Percentiles rank a stretch among this genome's conserved stretches.
phyloP scores from a whole-genome alignment of 2,888 invertebrate species.

The Plemyria rubiginata region DNA sequence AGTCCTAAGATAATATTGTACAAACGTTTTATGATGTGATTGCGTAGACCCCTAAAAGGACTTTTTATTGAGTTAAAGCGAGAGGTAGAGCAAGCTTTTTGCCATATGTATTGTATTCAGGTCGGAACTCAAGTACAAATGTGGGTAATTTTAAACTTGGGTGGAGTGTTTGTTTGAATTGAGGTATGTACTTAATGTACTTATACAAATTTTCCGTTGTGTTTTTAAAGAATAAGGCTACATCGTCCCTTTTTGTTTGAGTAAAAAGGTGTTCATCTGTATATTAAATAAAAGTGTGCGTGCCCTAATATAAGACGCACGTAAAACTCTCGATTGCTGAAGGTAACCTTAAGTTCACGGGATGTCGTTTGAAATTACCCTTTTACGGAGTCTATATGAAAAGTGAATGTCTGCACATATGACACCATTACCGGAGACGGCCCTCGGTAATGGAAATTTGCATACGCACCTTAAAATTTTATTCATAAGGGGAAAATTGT shows the following conservation, averaged over 20 bases:
- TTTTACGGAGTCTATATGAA: slow-evolving; percentile 69
- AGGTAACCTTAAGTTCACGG: slow-evolving; percentile 47
- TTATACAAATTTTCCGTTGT: slow-evolving; percentile 3
- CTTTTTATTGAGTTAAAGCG: slow-evolving; percentile 50
- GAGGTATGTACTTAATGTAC: slow-evolving; percentile 2
- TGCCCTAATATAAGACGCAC: slow-evolving; percentile 18
- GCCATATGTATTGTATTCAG: slow-evolving; percentile 36
- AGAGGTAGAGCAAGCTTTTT: slow-evolving; percentile 39
- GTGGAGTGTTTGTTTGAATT: slow-evolving; percentile 20
- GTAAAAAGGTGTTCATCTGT: slow-evolving; percentile 11
- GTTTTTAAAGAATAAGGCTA: slow-evolving; percentile 3
- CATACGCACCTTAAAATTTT: slow-evolving; percentile 82
- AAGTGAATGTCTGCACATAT: slow-evolving; percentile 73
- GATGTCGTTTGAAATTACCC: slow-evolving; percentile 60
- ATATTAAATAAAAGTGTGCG: slow-evolving; percentile 18
- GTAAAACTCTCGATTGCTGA: slow-evolving; percentile 43
- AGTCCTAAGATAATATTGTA: slow-evolving; percentile 69
- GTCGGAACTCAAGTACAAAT: slow-evolving; percentile 30
- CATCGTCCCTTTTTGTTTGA: background rate
- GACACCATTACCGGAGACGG: slow-evolving; percentile 75
- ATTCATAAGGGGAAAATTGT: slow-evolving; percentile 84
- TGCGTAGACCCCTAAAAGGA: slow-evolving; percentile 51
- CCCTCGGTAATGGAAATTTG: slow-evolving; percentile 78
- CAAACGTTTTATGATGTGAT: slow-evolving; percentile 54
- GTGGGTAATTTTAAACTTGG: slow-evolving; percentile 28